phyloP scores from a whole-genome alignment of 2,113 vertebrate genomes.

The Dendrocopos noguchii region DNA sequence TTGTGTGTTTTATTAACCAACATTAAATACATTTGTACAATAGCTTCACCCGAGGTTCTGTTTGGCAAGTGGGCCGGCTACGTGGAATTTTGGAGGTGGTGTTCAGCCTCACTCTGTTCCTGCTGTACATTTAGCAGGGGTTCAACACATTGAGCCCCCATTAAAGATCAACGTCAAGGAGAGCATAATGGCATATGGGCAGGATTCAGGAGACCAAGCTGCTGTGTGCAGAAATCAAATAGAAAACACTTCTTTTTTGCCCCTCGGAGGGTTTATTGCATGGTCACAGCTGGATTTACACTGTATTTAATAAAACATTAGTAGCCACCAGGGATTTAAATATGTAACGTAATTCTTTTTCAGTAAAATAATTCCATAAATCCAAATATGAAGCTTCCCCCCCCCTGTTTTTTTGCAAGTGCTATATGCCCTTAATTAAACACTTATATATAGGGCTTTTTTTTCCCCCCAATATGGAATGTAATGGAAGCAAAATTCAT shows the following conservation, averaged over 20 bases:
- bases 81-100: constrained; percentile 48
- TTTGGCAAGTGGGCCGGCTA: constrained; percentile 41
- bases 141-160: background rate
- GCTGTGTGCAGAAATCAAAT: constrained; percentile 62
- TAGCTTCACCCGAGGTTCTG: constrained; percentile 25
- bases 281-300: constrained; percentile 79
- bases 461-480: constrained; percentile 5
- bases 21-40: constrained; percentile 39
- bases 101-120: background rate
- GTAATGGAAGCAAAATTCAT: constrained; percentile 41
- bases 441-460: constrained; percentile 6
- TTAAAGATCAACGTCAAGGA: constrained; percentile 34
- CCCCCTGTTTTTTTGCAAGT: constrained; percentile 12
- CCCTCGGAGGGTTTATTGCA: constrained; percentile 77
- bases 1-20: constrained; percentile 57
- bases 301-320: constrained; percentile 84
- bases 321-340: constrained; percentile 80
- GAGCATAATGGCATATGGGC: constrained; percentile 48
- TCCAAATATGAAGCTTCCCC: constrained; percentile 74
- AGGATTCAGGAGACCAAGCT: constrained; percentile 13
- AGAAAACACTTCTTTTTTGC: constrained; percentile 64
- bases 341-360: constrained; percentile 81
- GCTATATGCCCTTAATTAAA: constrained; percentile 71
- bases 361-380: constrained; percentile 84
- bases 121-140: background rate